A percentile compares a stretch with the other conserved stretches of the same genome.
phyloP scores from a whole-genome alignment of 2,888 invertebrate genomes.

The Dryocosmus kuriphilus region DNA sequence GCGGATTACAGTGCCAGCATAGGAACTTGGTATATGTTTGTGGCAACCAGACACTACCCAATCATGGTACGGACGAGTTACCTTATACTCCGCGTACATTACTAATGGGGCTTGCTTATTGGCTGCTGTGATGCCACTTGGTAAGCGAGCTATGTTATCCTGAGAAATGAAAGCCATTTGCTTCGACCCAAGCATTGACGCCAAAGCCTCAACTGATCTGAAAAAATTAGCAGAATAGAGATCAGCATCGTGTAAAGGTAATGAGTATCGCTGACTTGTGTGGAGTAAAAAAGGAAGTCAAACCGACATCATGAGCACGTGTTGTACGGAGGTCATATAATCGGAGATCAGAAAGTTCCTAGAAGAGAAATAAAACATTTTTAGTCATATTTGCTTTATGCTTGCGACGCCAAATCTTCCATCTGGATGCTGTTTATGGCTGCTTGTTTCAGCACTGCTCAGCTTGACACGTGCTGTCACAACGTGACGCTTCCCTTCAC shows the following conservation, averaged over 20 bases:
- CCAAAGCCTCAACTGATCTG: slow-evolving; percentile 51
- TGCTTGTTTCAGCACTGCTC: background rate
- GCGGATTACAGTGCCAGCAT: slow-evolving; percentile 60
- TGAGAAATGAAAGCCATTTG: slow-evolving; percentile 50
- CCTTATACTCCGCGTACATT: slow-evolving; percentile 65
- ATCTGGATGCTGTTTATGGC: slow-evolving; percentile 54
- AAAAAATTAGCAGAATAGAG: background rate
- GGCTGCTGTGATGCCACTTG: slow-evolving; percentile 72
- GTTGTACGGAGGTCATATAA: no score
- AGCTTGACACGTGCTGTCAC: slow-evolving; percentile 24
- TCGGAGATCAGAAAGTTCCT: no score
- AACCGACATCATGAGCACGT: no score
- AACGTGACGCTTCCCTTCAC: slow-evolving; percentile 25
- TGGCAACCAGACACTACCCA: no score
- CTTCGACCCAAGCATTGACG: slow-evolving; percentile 55
- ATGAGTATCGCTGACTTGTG: no score
- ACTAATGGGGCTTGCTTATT: slow-evolving; percentile 70
- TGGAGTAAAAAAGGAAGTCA: no score
- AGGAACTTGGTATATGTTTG: slow-evolving; percentile 68
- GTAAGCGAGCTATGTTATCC: slow-evolving; percentile 62
- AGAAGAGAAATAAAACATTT: background rate
- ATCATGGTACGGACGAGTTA: no score
- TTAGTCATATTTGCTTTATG: slow-evolving; percentile 48
- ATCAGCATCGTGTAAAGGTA: no score
- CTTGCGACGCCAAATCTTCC: slow-evolving; percentile 56